These are phyloP conservation scores for Globicephala melas DNA, from an alignment of 2,113 vertebrate genomes.

Conservation along the genomic window DNA sequence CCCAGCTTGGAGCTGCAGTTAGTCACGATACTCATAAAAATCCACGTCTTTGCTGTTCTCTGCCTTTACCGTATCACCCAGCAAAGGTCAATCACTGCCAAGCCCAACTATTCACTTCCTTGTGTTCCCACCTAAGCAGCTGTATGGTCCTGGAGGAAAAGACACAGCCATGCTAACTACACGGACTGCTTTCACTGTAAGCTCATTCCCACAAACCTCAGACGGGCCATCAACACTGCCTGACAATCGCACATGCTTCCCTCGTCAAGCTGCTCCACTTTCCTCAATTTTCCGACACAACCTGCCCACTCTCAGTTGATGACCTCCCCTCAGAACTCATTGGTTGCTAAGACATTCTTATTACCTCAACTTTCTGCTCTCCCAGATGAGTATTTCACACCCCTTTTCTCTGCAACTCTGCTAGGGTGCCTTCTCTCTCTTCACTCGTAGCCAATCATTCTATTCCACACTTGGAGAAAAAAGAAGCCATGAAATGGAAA, in stretches of 20 bases:
- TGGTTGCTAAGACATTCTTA: background rate
- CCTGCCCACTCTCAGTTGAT: background rate
- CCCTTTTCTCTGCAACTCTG: background rate
- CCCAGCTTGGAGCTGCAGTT: background rate
- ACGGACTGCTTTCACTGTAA: background rate
- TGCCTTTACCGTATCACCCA: accelerated
- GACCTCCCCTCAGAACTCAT: background rate
- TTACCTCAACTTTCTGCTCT: background rate
- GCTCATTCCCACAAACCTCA: background rate
- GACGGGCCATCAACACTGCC: background rate
- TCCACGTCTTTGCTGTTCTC: background rate
- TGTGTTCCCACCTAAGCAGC: background rate
- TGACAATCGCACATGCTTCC: accelerated
- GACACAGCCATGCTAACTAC: accelerated
- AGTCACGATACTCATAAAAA: background rate
- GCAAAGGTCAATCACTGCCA: background rate
- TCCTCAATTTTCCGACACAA: background rate
- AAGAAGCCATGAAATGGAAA: background rate
- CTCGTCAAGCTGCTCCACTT: background rate
- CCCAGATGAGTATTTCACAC: background rate
- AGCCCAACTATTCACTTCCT: background rate
- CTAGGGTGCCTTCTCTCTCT: background rate
- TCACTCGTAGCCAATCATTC: background rate
- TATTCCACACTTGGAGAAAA: background rate
- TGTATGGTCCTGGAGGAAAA: background rate